These are phyloP conservation scores for Oscheius sp. DNA, from an alignment of 2,888 invertebrate species.

Conservation along the genomic window DNA sequence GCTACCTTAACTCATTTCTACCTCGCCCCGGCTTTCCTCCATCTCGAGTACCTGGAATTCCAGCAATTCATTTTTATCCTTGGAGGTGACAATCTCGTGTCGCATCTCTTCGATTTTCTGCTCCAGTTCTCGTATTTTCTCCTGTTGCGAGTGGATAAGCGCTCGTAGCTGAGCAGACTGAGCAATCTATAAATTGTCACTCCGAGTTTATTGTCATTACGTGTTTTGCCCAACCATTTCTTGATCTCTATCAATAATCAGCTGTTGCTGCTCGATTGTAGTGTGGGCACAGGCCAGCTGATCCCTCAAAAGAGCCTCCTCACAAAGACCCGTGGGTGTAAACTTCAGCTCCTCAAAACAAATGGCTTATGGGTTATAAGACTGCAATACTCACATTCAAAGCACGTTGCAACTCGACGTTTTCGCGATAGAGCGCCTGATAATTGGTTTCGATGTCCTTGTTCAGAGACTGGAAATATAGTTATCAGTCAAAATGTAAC, in stretches of 20 bases:
- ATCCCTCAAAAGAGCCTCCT: conserved; percentile 60
- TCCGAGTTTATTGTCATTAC: neutral
- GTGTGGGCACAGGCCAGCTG: conserved; percentile 65
- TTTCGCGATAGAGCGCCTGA: conserved; percentile 59
- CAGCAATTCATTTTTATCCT: conserved; percentile 67
- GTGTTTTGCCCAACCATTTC: conserved; percentile 44
- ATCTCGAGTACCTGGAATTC: conserved; percentile 70
- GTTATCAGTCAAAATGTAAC: conserved; percentile 16
- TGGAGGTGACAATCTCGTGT: conserved; percentile 44
- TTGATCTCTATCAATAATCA: conserved; percentile 54
- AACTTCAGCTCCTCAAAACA: conserved; percentile 48
- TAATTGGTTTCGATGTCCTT: conserved; percentile 56
- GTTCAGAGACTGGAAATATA: conserved; percentile 48
- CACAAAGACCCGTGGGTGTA: conserved; percentile 46
- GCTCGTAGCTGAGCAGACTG: conserved; percentile 53
- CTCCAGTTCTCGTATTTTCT: conserved; percentile 50
- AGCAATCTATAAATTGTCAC: conserved; percentile 46
- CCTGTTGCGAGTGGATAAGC: conserved; percentile 51
- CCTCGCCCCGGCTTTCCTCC: conserved; percentile 42
- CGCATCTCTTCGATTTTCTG: conserved; percentile 46
- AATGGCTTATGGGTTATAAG: neutral
- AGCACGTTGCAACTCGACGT: conserved; percentile 57
- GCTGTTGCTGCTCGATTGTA: conserved; percentile 64
- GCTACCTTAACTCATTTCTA: neutral
- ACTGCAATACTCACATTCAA: conserved; percentile 46